Percentiles rank a stretch among this genome's conserved stretches.
Evolutionary conservation across 2,888 invertebrate species (phyloP).

Genomic region (Leptinotarsa juncta): DNA sequence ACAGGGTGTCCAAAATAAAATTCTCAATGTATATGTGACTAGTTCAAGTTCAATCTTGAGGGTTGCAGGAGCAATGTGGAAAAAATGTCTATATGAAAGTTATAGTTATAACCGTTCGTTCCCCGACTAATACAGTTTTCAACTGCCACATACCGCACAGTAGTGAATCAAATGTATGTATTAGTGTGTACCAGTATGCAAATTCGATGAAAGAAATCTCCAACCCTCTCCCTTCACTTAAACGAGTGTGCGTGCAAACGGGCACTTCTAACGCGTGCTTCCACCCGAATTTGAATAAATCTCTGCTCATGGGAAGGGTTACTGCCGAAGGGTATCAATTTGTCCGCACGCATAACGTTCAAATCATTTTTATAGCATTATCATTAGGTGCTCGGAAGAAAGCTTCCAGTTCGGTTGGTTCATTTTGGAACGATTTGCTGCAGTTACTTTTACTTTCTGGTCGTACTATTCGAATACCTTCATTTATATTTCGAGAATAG

Average conservation of each 20-base stretch:
- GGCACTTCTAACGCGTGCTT: slow-evolving; percentile 32
- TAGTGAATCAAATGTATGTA: slow-evolving; percentile 29
- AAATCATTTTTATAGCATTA: slow-evolving; percentile 28
- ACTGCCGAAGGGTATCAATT: slow-evolving; percentile 32
- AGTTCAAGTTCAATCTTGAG: no score
- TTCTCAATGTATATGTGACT: no score
- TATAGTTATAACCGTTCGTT: not conserved
- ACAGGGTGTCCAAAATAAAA: no score
- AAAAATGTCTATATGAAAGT: no score
- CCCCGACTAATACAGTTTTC: not conserved
- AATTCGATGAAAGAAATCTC: slow-evolving; percentile 34
- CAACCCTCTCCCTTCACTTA: slow-evolving; percentile 33
- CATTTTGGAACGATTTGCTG: not conserved
- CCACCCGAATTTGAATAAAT: slow-evolving; percentile 35
- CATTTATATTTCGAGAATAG: no score
- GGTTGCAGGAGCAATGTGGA: no score
- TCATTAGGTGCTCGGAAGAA: slow-evolving; percentile 26
- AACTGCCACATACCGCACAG: slow-evolving; percentile 18
- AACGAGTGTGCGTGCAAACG: slow-evolving; percentile 26
- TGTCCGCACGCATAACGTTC: slow-evolving; percentile 30
- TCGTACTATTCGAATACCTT: not conserved
- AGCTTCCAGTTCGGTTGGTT: not conserved
- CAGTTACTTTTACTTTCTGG: not conserved
- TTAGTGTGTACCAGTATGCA: slow-evolving; percentile 36
- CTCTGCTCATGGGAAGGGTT: slow-evolving; percentile 33